Percentiles rank a stretch among this genome's conserved stretches.
Evolutionary conservation across 2,888 invertebrate genomes (phyloP).

Genomic region (Cataglyphis cursor): DNA sequence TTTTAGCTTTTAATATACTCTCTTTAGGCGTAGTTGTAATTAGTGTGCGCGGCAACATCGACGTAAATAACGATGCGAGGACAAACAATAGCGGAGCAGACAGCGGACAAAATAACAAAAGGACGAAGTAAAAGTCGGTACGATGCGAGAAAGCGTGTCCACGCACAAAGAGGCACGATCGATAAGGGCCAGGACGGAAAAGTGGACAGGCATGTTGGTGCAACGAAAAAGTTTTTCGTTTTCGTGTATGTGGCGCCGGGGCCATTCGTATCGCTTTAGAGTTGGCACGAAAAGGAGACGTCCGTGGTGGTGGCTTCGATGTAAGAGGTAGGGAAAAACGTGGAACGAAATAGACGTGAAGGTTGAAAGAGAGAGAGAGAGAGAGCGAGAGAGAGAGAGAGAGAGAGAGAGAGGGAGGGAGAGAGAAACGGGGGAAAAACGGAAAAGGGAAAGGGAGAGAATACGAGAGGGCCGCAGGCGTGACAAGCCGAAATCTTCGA

Average conservation of each 20-base stretch:
- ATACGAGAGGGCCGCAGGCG: conserved; percentile 51
- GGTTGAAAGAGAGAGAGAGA: not conserved
- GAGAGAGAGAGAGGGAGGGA: conserved; percentile 9
- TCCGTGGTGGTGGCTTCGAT: conserved; percentile 13
- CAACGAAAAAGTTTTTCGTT: conserved; percentile 69
- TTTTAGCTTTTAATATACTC: not conserved
- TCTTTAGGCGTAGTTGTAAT: conserved; percentile 10
- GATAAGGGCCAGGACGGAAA: conserved; percentile 57
- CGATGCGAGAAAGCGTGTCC: conserved; percentile 50
- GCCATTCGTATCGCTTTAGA: conserved; percentile 75
- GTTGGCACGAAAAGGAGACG: conserved; percentile 50
- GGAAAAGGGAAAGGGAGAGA: conserved; percentile 34
- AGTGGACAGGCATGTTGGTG: conserved; percentile 46
- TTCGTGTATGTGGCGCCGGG: conserved; percentile 62
- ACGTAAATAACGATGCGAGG: conserved; percentile 21
- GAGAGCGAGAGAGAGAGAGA: not conserved
- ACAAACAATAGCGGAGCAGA: conserved; percentile 9
- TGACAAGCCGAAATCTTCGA: conserved; percentile 74
- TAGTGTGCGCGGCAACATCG: not conserved
- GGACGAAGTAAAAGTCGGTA: conserved; percentile 28
- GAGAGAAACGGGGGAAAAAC: not conserved
- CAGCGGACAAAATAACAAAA: conserved; percentile 5
- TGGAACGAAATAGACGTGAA: not conserved
- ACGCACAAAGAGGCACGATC: conserved; percentile 61
- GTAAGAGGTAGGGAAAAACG: conserved; percentile 48